Evolutionary conservation across 2,888 invertebrate species (phyloP).

Genomic region (Mactromeris polynyma): DNA sequence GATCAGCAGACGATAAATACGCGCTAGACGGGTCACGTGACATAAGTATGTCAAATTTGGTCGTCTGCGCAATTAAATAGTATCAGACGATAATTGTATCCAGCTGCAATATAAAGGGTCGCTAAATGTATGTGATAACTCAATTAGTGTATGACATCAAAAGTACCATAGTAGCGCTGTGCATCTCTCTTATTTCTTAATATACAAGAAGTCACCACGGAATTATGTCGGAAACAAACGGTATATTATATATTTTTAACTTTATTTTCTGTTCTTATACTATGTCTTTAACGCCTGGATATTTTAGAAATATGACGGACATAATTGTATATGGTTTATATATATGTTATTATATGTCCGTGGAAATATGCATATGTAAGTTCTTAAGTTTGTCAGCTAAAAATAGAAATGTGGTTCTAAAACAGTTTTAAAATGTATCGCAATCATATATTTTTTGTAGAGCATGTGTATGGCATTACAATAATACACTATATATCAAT

Average conservation of each 20-base stretch:
- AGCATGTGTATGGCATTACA: no score
- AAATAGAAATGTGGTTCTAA: no score
- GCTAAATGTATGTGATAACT: neutral
- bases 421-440: no score
- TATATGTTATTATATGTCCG: no score
- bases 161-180: neutral
- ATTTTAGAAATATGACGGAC: no score
- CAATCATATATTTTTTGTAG: no score
- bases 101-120: neutral
- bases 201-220: neutral
- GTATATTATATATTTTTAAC: neutral
- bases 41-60: conserved; percentile 43
- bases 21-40: conserved; percentile 38
- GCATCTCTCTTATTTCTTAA: neutral
- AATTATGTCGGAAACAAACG: neutral
- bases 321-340: no score
- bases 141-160: neutral
- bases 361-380: no score
- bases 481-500: no score
- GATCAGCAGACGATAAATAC: conserved; percentile 40
- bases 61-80: conserved; percentile 45
- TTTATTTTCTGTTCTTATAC: neutral
- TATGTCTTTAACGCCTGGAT: no score
- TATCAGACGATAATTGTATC: conserved; percentile 33
- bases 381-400: no score